Conservation (phyloP, 2,888 invertebrate species). For the Germaria angustata region DNA sequence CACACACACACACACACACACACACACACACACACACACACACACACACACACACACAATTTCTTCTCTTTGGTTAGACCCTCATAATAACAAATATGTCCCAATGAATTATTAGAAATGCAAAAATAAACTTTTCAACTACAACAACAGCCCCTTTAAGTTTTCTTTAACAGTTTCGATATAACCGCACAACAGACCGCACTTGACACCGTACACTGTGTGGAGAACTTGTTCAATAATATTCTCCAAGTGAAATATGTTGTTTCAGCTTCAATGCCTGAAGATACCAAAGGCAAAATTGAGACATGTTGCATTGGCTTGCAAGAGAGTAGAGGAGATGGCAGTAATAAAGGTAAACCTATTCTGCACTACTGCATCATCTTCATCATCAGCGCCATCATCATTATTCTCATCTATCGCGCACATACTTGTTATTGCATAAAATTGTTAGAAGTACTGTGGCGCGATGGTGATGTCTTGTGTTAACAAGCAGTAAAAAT, state of each 20-base stretch:
- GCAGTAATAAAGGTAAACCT: constrained; percentile 2
- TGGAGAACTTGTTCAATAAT: constrained; percentile 42
- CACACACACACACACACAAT: background rate
- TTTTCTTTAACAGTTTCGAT: constrained; percentile 25
- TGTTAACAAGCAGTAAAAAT: constrained; percentile 59
- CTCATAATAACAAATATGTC: constrained; percentile 46
- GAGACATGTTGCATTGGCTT: constrained; percentile 47
- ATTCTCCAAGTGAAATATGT: constrained; percentile 55
- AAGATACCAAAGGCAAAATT: constrained; percentile 60
- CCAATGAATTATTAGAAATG: constrained; percentile 40
- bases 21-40: no score
- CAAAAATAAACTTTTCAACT: constrained; percentile 26
- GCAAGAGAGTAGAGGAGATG: background rate
- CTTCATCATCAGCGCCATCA: constrained; percentile 3
- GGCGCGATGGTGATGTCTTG: no score
- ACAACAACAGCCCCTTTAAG: constrained; percentile 39
- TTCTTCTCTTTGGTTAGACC: constrained; percentile 4
- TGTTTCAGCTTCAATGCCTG: constrained; percentile 57
- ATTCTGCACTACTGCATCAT: background rate
- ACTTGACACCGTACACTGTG: constrained; percentile 8
- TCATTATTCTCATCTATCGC: constrained; percentile 12
- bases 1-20: no score
- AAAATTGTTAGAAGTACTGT: no score
- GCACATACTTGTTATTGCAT: background rate
- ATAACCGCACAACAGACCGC: constrained; percentile 16